A percentile compares a stretch with the other conserved stretches of the same genome.
Evolutionary conservation across 2,113 vertebrate species (phyloP).

Genomic region (Myotis yumanensis): DNA sequence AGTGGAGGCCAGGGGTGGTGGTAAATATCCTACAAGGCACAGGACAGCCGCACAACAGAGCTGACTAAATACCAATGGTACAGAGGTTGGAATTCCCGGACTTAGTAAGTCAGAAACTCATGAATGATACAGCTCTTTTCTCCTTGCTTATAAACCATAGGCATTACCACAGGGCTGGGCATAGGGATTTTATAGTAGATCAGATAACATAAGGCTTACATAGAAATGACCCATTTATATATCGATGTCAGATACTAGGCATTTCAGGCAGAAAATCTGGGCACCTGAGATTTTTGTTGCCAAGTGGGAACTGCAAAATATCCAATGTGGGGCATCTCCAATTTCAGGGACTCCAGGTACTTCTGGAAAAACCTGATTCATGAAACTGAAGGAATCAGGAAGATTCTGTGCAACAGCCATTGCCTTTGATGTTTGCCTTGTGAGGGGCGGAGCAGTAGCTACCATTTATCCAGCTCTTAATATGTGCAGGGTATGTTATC

Average conservation of each 20-base stretch:
- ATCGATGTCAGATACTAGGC: not conserved
- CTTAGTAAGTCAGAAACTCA: not conserved
- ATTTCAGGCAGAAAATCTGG: not conserved
- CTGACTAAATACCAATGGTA: not conserved
- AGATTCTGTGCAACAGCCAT: not conserved
- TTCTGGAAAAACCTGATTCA: not conserved
- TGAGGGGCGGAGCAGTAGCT: not conserved
- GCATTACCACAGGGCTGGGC: no score
- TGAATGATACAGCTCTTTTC: not conserved
- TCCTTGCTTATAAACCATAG: not conserved
- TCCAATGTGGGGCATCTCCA: not conserved
- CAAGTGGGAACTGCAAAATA: not conserved
- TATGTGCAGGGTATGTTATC: rapidly evolving
- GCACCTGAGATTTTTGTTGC: not conserved
- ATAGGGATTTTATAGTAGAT: not conserved
- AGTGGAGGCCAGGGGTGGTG: not conserved
- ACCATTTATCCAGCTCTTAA: not conserved
- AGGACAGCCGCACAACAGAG: not conserved
- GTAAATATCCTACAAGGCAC: not conserved
- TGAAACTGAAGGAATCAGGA: not conserved
- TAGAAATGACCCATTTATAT: not conserved
- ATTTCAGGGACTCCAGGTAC: not conserved
- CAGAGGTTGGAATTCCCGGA: not conserved
- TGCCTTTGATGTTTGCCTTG: not conserved
- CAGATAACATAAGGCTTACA: not conserved